These are phyloP conservation scores for Pseudobourletiella spinata DNA, from an alignment of 1,140 invertebrate genomes.

Conservation along the genomic window DNA sequence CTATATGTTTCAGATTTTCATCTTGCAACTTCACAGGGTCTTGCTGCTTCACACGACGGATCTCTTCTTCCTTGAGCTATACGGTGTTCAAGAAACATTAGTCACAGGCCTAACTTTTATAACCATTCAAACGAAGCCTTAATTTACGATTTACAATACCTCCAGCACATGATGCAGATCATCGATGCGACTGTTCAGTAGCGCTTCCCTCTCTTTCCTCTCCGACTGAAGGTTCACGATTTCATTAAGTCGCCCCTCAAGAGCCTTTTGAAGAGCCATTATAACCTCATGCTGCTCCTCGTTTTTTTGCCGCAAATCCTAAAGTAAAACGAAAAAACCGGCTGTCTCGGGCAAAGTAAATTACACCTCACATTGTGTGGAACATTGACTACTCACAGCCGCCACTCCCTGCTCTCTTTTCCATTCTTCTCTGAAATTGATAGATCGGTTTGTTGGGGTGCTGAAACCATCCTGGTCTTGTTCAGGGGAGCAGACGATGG, in stretches of 20 bases:
- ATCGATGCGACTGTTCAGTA: background rate
- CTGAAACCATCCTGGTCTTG: no score
- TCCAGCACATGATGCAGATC: background rate
- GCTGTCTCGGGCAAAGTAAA: no score
- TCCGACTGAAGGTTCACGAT: background rate
- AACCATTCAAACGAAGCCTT: no score
- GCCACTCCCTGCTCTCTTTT: no score
- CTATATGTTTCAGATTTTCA: background rate
- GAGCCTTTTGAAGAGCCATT: background rate
- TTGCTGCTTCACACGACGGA: background rate
- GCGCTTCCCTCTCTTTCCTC: background rate
- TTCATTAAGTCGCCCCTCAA: background rate
- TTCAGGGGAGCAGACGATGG: no score
- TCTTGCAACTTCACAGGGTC: background rate
- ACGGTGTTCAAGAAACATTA: background rate
- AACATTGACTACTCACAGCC: no score
- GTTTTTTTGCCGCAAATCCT: background rate
- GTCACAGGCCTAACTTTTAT: no score
- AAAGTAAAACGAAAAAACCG: no score
- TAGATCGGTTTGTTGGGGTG: background rate
- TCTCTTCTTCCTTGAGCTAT: constrained; percentile 1
- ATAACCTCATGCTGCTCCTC: background rate
- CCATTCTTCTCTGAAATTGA: no score
- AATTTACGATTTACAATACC: no score
- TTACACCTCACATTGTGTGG: no score